Conservation (phyloP, 2,888 invertebrate species). For the Acleris emargana region DNA sequence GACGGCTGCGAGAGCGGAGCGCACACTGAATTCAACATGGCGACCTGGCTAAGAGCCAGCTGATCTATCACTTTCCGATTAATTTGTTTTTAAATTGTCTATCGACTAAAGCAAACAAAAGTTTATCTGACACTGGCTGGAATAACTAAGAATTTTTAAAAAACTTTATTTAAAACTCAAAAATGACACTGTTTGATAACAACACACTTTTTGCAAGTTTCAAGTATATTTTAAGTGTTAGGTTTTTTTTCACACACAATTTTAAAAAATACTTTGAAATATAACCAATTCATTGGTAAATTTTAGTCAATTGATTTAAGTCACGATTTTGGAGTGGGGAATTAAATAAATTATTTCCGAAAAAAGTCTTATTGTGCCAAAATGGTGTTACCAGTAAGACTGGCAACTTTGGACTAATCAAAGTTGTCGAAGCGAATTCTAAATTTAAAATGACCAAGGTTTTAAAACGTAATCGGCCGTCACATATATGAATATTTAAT, state of each 20-base stretch:
- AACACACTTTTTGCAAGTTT: too few relatives aligned
- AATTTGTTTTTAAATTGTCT: constrained; percentile 8
- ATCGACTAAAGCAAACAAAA: neutral
- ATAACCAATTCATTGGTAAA: too few relatives aligned
- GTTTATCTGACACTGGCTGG: too few relatives aligned
- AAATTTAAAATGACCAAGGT: constrained; percentile 41
- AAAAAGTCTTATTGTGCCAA: neutral
- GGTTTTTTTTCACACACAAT: too few relatives aligned
- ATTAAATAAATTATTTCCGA: too few relatives aligned
- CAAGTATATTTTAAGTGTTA: too few relatives aligned
- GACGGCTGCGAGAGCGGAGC: constrained; percentile 60
- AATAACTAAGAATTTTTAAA: too few relatives aligned
- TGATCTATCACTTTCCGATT: constrained; percentile 25
- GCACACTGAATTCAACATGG: constrained; percentile 69
- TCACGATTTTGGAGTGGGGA: too few relatives aligned
- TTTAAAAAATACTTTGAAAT: too few relatives aligned
- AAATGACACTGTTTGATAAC: too few relatives aligned
- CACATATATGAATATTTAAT: constrained; percentile 25
- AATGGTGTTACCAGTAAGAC: constrained; percentile 17
- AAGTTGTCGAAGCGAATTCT: constrained; percentile 34
- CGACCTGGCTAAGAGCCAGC: constrained; percentile 44
- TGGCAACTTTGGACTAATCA: constrained; percentile 33
- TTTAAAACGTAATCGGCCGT: constrained; percentile 12
- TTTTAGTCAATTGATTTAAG: too few relatives aligned
- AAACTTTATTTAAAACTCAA: too few relatives aligned